Evolutionary conservation across 2,113 vertebrate species (phyloP), one percentile per base, ranked within the genome.

Genomic region (Ginglymostoma cirratum): DNA sequence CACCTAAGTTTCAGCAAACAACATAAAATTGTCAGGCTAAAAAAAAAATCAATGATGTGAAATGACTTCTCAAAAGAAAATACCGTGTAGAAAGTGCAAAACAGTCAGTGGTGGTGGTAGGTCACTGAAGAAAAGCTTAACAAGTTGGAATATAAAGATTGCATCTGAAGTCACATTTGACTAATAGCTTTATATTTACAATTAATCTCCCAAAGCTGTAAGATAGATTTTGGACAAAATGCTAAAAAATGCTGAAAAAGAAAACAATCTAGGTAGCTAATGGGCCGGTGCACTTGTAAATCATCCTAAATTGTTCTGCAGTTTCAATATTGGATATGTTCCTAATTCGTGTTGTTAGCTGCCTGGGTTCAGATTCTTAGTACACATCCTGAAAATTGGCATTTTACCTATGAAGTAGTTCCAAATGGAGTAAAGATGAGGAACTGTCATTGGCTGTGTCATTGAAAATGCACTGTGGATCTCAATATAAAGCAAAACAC

Each of bases 51-150:
- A 92, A 66, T 92, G 89, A 38, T 34, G 24, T 42, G 34, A 38
- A 92, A 66, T 92, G 55, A n/a, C 55, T 92, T 92, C 89, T 66
- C n/a, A 65, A 92, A 92, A 65, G 17, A 92, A 92, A 92, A n/a
- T n/a, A 6, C 78, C 42, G 55, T 21, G 27, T 34, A 21, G 34
- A 66, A 92, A 66, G 89, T n/a, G 30, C 89, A 66, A 21, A 92
- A n/a, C 19, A 30, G 17, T 92, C 55, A 21, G 89, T 92, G 89
- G 14, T 65, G 30, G 55, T 65, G 34, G n/a, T 15, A 65, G 19
- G 15, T 65, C 55, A 65, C 30, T 65, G 30, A n/a, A 61, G 30
- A n/a, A 65, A 17, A 19, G 19, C 19, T 17, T n/a, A 66, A 66
- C 55, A 66, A 34, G 30, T 55, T 65, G 17, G 6, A 92, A 66